Evolutionary conservation across 1,140 invertebrate genomes (phyloP), one percentile per base, ranked within the genome.

Genomic region (Hypothenemus hampei): DNA sequence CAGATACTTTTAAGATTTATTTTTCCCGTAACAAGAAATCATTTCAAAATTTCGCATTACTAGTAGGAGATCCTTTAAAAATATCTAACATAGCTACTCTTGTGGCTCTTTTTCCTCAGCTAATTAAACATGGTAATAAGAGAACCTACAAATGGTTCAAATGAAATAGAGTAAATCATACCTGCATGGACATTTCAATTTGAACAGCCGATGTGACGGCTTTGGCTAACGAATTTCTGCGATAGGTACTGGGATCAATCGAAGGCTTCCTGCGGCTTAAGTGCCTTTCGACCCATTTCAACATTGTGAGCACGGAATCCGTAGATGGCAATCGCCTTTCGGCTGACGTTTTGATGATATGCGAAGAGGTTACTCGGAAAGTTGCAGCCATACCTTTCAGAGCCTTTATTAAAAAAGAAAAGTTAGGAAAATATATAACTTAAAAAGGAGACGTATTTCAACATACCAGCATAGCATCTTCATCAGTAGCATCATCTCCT

Each of bases 301-400:
- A 73, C 82, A 93, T 85, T 0, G 89, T 89, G 10, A 92, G 76
- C 0, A 93, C 89, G 0, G 89, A 90, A 69, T 93, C 90, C 5
- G 89, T 89, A 18, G 86, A 89, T 0, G 90, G 88, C 22, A 93
- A 73, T 57, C 91, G 83, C 36, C 87, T 78, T 67, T 93, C 88
- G 0, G 90, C 91, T 1, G 85, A 85, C 1, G 91, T 93, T 60
- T 86, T 85, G n/a, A 87, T 85, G 59, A 91, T 89, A 59, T 85
- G 79, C 3, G 87, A 90, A 0, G 86, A 86, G 0, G 88, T 85
- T 2, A 94, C 87, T 22, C 90, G 80, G 78, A 93, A 94, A 5
- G 90, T 93, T 0, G 88, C 85, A 2, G 90, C 90, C 87, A 94
- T 92, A 68, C 87, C 87, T 78, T 90, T 89, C 11, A 91, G 68